Base-by-base conservation (phyloP, 2,113 vertebrate genomes). In the Pavo muticus region DNA sequence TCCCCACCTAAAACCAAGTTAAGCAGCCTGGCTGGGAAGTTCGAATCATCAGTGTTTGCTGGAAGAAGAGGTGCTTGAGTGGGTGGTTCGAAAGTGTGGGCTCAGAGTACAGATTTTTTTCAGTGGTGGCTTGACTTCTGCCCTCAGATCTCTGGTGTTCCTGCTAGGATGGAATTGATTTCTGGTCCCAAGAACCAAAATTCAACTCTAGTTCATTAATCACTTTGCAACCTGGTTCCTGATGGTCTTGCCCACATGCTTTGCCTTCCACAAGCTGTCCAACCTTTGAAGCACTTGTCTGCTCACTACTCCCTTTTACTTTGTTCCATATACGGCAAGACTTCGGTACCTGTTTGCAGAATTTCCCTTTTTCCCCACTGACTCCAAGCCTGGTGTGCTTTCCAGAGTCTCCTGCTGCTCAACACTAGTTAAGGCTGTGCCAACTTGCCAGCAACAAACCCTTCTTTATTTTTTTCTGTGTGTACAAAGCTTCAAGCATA, bases 371-470 rank as follows among this genome's bases (percentile, higher is more conserved):
- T 90, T 48, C 82, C 56, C 64, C 18, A 12, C 32, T 40, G 72
- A 63, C 52, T 56, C 54, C 9, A 48, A 59, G 52, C 39, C 50
- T 91, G 71, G 76, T 70, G 50, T 50, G 65, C 18, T 84, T 94
- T 85, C 72, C 85, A 88, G 75, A 82, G 78, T 73, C 73, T 95
- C 69, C 67, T 95, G 85, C 52, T 84, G 73, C 63, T 94, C 61
- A 42, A 25, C 27, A 7, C 48, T 44, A 63, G 65, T 93, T 93
- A 93, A 92, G 78, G 76, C 56, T 80, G 32, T 81, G 87, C 59
- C 81, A 92, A 59, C 59, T 57, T 63, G 24, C 86, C 93, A 72
- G 63, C 25, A 63, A 83, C 65, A 97, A 94, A 77, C 45, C 25
- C 19, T n/a, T 10, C 5, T 70, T 48, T 44, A 3, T 57, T 80